phyloP scores from a whole-genome alignment of 2,797 vertebrate species.

The Hafferia zeledoni region DNA sequence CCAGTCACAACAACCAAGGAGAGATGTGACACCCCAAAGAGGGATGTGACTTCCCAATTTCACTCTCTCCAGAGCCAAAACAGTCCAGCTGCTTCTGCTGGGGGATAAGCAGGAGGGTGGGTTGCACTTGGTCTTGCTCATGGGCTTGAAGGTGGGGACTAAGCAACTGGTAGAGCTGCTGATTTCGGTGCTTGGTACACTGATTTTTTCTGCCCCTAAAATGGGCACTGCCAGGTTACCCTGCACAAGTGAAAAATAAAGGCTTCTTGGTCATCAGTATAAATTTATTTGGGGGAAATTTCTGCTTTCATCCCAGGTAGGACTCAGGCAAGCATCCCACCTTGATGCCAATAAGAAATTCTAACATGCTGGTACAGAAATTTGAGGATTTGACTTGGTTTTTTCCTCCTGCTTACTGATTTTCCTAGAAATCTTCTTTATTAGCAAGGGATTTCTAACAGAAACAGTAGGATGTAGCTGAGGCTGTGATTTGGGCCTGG shows the following conservation, averaged over 20 bases:
- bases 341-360: not conserved
- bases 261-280: not conserved
- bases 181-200: not conserved
- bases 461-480: not conserved
- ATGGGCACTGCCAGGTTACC: not conserved
- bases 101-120: not conserved
- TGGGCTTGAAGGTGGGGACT: not conserved
- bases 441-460: not conserved
- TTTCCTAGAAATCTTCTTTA: not conserved
- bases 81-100: not conserved
- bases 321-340: not conserved
- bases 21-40: not conserved
- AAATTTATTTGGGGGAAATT: not conserved
- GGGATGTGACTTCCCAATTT: not conserved
- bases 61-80: fast-evolving
- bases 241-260: not conserved
- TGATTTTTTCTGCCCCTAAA: not conserved
- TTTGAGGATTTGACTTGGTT: fast-evolving
- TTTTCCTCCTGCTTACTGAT: not conserved
- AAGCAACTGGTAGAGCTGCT: not conserved
- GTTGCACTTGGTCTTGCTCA: not conserved
- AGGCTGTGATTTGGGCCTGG: not conserved
- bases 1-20: not conserved
- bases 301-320: not conserved
- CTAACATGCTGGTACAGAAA: not conserved